A percentile compares a stretch with the other conserved stretches of the same genome.
Conservation (phyloP, 2,113 vertebrate species). For the Aegithalos caudatus region DNA sequence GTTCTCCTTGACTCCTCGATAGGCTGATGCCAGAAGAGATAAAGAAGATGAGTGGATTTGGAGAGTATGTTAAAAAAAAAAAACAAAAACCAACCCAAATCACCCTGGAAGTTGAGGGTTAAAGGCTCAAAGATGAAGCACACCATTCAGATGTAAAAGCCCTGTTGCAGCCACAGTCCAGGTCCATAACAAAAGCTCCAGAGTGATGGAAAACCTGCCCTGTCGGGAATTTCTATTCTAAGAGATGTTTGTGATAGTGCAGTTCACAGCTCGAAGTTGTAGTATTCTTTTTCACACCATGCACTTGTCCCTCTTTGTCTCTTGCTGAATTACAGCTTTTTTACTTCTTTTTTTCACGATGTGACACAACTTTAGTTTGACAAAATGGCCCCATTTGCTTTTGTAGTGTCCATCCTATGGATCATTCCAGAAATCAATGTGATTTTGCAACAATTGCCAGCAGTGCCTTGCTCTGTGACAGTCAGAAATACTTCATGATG, state of each 20-base stretch:
- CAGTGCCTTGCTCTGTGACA: neutral
- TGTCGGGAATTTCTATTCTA: neutral
- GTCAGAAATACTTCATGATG: neutral
- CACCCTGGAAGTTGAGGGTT: neutral
- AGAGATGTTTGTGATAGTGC: neutral
- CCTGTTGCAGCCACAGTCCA: neutral
- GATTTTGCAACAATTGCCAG: neutral
- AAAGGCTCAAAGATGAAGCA: neutral
- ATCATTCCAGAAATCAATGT: neutral
- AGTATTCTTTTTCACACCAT: neutral
- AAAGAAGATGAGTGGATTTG: neutral
- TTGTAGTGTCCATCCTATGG: neutral
- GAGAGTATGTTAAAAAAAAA: neutral
- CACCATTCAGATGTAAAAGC: neutral
- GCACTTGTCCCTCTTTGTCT: neutral
- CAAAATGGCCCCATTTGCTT: neutral
- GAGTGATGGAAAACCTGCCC: neutral
- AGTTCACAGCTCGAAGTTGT: neutral
- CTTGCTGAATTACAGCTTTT: neutral
- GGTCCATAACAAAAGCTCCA: neutral
- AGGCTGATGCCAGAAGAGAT: neutral
- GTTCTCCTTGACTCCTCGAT: neutral
- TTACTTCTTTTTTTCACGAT: fast-evolving
- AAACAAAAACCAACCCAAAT: too few species aligned
- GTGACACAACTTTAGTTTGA: neutral